Base-by-base conservation (phyloP, 1,140 invertebrate species). In the Plectrocnemia conspersa region DNA sequence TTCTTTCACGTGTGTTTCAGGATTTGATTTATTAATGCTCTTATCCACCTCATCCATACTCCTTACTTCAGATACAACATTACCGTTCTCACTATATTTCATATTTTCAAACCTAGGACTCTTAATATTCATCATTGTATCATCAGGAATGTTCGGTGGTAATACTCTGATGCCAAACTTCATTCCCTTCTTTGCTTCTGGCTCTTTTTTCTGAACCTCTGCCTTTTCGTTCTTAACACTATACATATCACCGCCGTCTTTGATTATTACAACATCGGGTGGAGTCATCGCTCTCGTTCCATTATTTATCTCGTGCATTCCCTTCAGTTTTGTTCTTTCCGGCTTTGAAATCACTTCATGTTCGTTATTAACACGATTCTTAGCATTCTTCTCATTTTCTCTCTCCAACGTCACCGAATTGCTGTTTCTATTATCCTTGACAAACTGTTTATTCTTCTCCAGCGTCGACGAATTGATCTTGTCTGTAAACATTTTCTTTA, bases 131-230 rank as follows among this genome's bases (percentile, higher is more conserved):
- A 73, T 52, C 1, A 73, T 68, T 32, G 70, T 70, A 56, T 75
- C 72, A 63, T 75, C 71, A 23, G 72, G 70, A n/a, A 76, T 67
- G 42, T 75, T 77, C 1, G 75, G 70, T 23, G 79, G 78, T 1
- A 85, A 64, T 1, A 86, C 84, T 59, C 81, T 76, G 47, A 86
- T 82, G 1, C 84, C 85, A 53, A 86, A 86, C 67, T 86, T 87
- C 69, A 78, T 73, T 15, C 71, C 76, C 61, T 72, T 68, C 63
- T 77, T 79, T 1, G 72, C 68, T 57, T 77, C 72, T 21, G 68
- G 65, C 64, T 77, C 72, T 55, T 66, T 66, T 56, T 70, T 75
- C 58, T 73, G 68, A 3, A 68, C 58, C 64, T 72, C 73, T 1
- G 66, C 64, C 40, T 75, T 72, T 55, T 73, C 71, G 58, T 73